Base-by-base conservation (phyloP, 2,113 vertebrate species). In the Scartelaos histophorus region DNA sequence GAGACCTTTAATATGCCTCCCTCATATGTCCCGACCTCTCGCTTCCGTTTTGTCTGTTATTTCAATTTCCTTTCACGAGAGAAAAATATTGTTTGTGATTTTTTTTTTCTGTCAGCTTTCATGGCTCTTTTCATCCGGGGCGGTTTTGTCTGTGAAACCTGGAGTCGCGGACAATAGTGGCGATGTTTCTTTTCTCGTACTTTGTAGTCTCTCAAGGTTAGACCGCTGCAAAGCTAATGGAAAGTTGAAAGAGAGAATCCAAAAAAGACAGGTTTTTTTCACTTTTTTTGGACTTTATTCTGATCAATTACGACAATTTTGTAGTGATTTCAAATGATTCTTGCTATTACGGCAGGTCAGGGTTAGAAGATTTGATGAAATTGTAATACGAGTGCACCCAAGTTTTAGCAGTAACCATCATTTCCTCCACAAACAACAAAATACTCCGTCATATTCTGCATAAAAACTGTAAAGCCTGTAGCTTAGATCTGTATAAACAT, bases 111-210 rank as follows among this genome's bases (percentile, higher is more conserved):
- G 66, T 70, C 72, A 0, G 69, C 70, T 35, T 69, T 67, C n/a
- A 53, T 15, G 19, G n/a, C 60, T 67, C 19, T 60, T 81, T 85
- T 82, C 67, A 73, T 84, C 80, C 51, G 1, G 0, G 49, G 62
- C 24, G 54, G 67, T 69, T 82, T 84, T 71, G 65, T 69, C 13
- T 70, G 71, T 5, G 10, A 51, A 58, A 61, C 51, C 69, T 68
- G 7, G 53, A 75, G 71, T 57, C 49, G 61, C 49, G 2, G 75
- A 67, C 68, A 47, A 75, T 78, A 73, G 74, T 43, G 9, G 60
- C 66, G 65, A 60, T 64, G 21, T 79, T 85, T 87, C 5, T 71
- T 70, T n/a, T 74, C 65, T 67, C n/a, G 46, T 21, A 19, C 78
- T 71, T 56, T 29, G 17, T 29, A 29, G 21, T 60, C 54, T 71